A percentile compares a stretch with the other conserved stretches of the same genome.
phyloP scores from a whole-genome alignment of 2,113 vertebrate species.

The Anguilla rostrata region DNA sequence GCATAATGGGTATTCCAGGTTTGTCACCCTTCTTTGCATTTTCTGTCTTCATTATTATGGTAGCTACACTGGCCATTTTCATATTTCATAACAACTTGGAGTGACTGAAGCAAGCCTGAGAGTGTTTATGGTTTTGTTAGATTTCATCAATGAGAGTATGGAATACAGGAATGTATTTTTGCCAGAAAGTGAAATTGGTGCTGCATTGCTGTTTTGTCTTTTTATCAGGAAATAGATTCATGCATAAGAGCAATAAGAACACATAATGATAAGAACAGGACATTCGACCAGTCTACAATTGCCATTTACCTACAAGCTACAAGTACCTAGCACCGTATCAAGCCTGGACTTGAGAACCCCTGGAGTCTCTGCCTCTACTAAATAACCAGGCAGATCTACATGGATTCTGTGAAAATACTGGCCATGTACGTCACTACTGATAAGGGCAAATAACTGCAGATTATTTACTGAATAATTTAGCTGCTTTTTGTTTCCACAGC shows the following conservation, averaged over 20 bases:
- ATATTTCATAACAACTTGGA: not conserved
- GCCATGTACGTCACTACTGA: not conserved
- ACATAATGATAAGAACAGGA: too few relatives aligned
- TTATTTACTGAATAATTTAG: not conserved
- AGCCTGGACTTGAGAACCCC: not conserved
- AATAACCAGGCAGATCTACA: not conserved
- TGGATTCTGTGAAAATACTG: not conserved
- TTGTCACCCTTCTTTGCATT: conserved; percentile 24
- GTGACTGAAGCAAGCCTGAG: too few relatives aligned
- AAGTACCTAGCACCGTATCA: not conserved
- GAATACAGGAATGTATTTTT: too few relatives aligned
- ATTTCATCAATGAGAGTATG: too few relatives aligned
- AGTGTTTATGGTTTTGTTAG: too few relatives aligned
- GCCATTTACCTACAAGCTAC: too few relatives aligned
- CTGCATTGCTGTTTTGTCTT: too few relatives aligned
- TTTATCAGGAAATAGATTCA: too few relatives aligned
- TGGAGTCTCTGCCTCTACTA: too few relatives aligned
- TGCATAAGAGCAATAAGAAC: too few relatives aligned
- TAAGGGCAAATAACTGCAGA: not conserved
- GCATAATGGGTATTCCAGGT: conserved; percentile 73
- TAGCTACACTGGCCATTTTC: not conserved
- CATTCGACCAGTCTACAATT: too few relatives aligned
- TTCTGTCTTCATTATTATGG: not conserved
- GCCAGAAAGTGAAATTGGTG: too few relatives aligned
- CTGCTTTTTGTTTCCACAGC: conserved; percentile 46